Evolutionary conservation across 2,888 invertebrate genomes (phyloP), one percentile per base, ranked within the genome.

Genomic region (Agrotis exclamationis): DNA sequence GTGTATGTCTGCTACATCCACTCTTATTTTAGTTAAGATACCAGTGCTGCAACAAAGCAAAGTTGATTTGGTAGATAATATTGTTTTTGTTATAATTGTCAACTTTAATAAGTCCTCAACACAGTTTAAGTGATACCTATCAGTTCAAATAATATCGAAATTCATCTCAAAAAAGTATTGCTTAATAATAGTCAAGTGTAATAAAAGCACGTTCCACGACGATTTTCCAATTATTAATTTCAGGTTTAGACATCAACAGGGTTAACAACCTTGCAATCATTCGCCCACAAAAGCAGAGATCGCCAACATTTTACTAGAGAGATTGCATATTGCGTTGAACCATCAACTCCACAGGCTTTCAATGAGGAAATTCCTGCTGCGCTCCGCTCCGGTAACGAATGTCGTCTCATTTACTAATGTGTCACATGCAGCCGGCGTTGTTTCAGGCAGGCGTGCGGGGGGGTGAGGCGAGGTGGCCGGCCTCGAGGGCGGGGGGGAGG

Each of bases 401-500:
- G 96, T 94, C 90, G 93, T 93, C 96, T 96, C 96, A 96, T 96
- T 95, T 96, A 96, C 96, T 96, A 96, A 96, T 96, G 96, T 96
- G 96, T 96, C 96, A 96, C 95, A 96, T 93, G 94, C 96, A 96
- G 94, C 93, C 96, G 94, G 93, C 91, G 95, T 95, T 95, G 95
- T 95, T 96, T 95, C 94, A 91, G 81, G 64, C 90, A 87, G 87
- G 80, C 78, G 85, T 84, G 76, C 76, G 76, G 77, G 82, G 85
- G 84, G 84, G 85, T 83, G 80, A 83, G 83, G 74, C 57, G 68
- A 67, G 80, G 80, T 79, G 83, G 82, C 33, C 71, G 28, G 67
- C 72, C 54, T 74, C 39, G 57, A 54, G 66, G 66, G 59, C 39
- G 56, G 67, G 73, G 77, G 79, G 70, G 72, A 69, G 76, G 80